Conservation (phyloP, 2,888 invertebrate genomes). For the Ligdia adustata region DNA sequence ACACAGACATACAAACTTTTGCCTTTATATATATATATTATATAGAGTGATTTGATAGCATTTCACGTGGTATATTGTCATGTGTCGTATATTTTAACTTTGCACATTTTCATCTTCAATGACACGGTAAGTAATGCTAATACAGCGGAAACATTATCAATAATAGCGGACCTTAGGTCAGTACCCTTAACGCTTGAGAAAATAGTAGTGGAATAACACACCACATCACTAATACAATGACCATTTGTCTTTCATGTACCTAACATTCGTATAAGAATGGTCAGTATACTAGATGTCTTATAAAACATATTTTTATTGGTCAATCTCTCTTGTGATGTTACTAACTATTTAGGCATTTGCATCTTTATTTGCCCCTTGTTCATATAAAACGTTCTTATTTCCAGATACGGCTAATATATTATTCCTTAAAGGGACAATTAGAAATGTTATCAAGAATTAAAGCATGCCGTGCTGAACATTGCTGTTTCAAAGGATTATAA, state of each 20-base stretch:
- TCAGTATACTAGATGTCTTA: neutral
- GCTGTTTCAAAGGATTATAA: no score
- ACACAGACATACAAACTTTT: no score
- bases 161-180: constrained; percentile 30
- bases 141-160: constrained; percentile 2
- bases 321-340: constrained; percentile 7
- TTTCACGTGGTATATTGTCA: no score
- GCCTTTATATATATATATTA: no score
- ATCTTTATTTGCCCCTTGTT: constrained; percentile 7
- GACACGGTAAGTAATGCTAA: neutral
- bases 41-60: no score
- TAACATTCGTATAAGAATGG: neutral
- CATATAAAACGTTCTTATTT: no score
- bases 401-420: neutral
- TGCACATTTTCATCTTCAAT: no score
- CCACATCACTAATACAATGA: constrained; percentile 23
- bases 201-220: constrained; percentile 21
- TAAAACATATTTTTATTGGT: constrained; percentile 14
- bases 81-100: no score
- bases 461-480: no score
- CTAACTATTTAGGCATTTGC: constrained; percentile 8
- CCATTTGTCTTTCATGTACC: neutral
- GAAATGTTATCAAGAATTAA: no score
- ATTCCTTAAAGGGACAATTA: no score
- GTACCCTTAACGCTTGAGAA: constrained; percentile 38